A percentile compares a stretch with the other conserved stretches of the same genome.
phyloP scores from a whole-genome alignment of 2,888 invertebrate species.

The Carpatolechia fugitivella region DNA sequence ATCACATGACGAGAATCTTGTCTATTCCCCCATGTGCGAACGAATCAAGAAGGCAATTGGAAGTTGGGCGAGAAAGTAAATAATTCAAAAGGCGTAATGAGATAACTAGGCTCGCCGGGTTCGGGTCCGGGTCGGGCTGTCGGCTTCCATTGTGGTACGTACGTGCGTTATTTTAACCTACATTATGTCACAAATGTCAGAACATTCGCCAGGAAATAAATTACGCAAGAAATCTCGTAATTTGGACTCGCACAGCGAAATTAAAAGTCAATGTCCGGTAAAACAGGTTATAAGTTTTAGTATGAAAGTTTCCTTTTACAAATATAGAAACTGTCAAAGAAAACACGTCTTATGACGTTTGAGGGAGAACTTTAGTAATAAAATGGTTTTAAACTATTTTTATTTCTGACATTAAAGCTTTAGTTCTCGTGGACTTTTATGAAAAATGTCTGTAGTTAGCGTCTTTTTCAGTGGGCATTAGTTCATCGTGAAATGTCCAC shows the following conservation, averaged over 20 bases:
- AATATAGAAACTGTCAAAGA: slow-evolving; percentile 15
- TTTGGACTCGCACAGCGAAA: too few species aligned
- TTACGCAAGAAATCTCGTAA: too few species aligned
- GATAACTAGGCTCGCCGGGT: slow-evolving; percentile 1
- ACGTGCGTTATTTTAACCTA: background rate
- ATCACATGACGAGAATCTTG: too few species aligned
- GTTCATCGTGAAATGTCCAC: too few species aligned
- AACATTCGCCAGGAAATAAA: background rate
- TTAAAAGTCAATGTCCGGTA: background rate
- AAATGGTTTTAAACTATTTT: slow-evolving; percentile 22
- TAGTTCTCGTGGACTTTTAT: slow-evolving; percentile 20
- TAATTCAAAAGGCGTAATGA: slow-evolving; percentile 11
- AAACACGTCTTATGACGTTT: slow-evolving; percentile 7
- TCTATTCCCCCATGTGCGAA: background rate
- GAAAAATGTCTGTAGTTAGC: slow-evolving; percentile 15
- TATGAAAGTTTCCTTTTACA: background rate
- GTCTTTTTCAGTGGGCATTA: too few species aligned
- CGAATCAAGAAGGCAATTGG: background rate
- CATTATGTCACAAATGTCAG: background rate
- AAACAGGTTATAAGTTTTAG: background rate
- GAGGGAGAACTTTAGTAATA: slow-evolving; percentile 6
- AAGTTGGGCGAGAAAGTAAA: background rate
- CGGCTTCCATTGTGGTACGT: background rate
- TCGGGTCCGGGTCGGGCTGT: background rate
- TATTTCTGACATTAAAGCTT: too few species aligned